Evolutionary conservation across 2,113 vertebrate species (phyloP), one percentile per base, ranked within the genome.

Genomic region (Hystrix cristata): DNA sequence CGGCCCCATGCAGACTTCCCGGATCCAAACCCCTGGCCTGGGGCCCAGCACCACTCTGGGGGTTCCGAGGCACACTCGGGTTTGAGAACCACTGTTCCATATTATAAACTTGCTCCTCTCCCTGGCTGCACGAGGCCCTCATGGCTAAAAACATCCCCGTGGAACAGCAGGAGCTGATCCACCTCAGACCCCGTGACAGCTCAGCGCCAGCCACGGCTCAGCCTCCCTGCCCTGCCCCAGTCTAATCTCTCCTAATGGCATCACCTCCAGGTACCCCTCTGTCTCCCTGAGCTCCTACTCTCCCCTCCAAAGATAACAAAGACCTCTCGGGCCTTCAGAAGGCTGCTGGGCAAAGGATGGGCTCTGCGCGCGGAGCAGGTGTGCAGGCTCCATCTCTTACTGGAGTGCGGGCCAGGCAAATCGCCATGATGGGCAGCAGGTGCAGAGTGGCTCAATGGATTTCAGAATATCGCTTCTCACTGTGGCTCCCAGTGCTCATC

Each of bases 381-480:
- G 51, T 34, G 3, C 10, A 1, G 29, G 38, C 31, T 60, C 53
- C 48, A 11, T 7, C 48, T 7, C 38, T 51, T 16, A 1, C 62
- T 43, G 14, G 16, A 8, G 1, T 67, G 43, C 21, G 29, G 62
- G 55, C 43, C 25, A 29, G 65, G 43, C 67, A 84, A 43, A 31
- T 2, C 6, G 2, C 55, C 29, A 12, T 13, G 53, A 46, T 38
- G 46, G 71, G 57, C 29, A 43, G 46, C 43, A 60, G 57, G 18
- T 10, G 15, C 7, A 2, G 46, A 57, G 46, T 6, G 0, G 48
- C 69, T 31, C 27, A 4, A 9, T 72, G 43, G 21, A 48, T 34
- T 43, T 10, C 19, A 57, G 4, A 9, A 4, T 51, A 2, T 29
- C 0, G 0, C 69, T 74, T 64, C 59, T 81, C 43, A n/a, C 64